A percentile compares a stretch with the other conserved stretches of the same genome.
These are phyloP conservation scores for Drosophila pseudoananassae DNA, from an alignment of 1,140 invertebrate species.

Conservation along the genomic window DNA sequence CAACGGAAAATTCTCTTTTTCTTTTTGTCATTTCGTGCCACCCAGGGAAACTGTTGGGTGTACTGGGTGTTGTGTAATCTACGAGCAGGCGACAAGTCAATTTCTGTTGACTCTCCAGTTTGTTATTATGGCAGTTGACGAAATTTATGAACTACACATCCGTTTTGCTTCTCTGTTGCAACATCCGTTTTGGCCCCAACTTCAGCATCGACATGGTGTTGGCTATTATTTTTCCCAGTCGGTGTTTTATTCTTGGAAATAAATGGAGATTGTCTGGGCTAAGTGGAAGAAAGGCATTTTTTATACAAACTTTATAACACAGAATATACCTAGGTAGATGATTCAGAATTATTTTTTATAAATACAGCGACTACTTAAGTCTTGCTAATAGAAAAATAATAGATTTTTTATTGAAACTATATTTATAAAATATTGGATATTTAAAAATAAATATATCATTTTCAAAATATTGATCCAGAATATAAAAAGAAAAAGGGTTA, in stretches of 20 bases:
- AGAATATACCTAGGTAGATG: no score
- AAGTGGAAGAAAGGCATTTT: background rate
- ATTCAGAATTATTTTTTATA: no score
- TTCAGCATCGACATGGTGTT: slow-evolving; percentile 16
- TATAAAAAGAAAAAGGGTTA: slow-evolving; percentile 19
- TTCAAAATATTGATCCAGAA: no score
- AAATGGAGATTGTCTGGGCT: background rate
- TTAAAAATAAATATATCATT: no score
- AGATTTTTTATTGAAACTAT: no score
- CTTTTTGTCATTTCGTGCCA: background rate
- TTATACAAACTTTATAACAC: no score
- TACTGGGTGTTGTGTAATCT: slow-evolving; percentile 56
- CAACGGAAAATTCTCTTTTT: background rate
- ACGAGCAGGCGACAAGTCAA: slow-evolving; percentile 73
- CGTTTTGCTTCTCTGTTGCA: slow-evolving; percentile 66
- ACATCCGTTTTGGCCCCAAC: slow-evolving; percentile 61
- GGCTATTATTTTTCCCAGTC: background rate
- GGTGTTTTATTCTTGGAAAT: background rate
- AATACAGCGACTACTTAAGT: no score
- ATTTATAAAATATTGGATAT: no score
- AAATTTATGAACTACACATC: slow-evolving; percentile 83
- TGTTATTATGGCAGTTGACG: slow-evolving; percentile 80
- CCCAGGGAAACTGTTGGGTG: slow-evolving; percentile 29
- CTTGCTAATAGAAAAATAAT: no score
- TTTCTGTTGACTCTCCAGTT: slow-evolving; percentile 59